Evolutionary conservation across 2,888 invertebrate species (phyloP), one percentile per base, ranked within the genome.

Genomic region (Melieria picta): DNA sequence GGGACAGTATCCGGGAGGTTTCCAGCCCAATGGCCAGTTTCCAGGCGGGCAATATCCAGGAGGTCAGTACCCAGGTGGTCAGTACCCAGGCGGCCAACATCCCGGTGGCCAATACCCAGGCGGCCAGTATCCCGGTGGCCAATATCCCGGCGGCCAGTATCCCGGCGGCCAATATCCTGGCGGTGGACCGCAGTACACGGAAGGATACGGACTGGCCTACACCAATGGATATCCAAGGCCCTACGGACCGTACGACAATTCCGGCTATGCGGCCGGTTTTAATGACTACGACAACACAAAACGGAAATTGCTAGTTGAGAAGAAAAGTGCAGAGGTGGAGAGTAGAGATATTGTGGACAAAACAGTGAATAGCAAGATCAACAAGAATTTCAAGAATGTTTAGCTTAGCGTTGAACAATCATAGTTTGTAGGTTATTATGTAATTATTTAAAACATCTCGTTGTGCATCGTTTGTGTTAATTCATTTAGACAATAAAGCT

Each of bases 151-250:
- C 0, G 78, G 73, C 9, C 78, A 77, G 65, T 77, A 75, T 70
- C 72, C 74, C 42, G 74, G 69, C 13, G 75, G 72, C 9, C 77
- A 75, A 61, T 77, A 77, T 67, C 74, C 77, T 0, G 74, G 57
- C 5, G 77, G 73, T 0, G 78, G 78, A 10, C 76, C 78, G 4
- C 81, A 81, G 67, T 83, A 76, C 45, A 80, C 83, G 4, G 83
- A 83, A 67, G 84, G 84, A 4, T 83, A 84, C 69, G 83, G 84
- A 0, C 76, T 81, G 7, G 73, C 76, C 0, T 75, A 76, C 9
- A 11, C 69, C 3, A 76, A 76, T 11, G 79, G 52, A 13, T 79
- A 76, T 16, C 74, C 70, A 48, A 16, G 16, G 16, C 58, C 48
- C 16, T 58, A 66, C 9, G 7, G 57, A 3, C 66, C 43, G 4